These are phyloP conservation scores for Sycophila sp. DNA, from an alignment of 1,140 invertebrate species.

Conservation along the genomic window DNA sequence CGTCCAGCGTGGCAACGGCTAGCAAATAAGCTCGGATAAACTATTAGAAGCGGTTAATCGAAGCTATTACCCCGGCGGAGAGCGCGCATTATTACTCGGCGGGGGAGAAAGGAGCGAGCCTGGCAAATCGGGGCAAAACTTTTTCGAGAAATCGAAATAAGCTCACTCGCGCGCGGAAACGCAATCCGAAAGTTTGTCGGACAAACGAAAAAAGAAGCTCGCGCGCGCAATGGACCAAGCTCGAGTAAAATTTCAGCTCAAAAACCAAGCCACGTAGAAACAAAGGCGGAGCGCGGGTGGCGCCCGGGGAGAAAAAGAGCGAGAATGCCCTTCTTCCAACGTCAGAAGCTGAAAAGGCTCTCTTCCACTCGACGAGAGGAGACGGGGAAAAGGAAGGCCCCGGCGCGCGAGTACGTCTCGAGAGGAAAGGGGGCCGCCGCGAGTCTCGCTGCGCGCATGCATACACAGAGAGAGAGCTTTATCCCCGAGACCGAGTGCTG, in stretches of 20 bases:
- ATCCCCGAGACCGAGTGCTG: conserved; percentile 34
- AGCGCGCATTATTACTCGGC: background rate
- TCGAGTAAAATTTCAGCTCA: conserved; percentile 16
- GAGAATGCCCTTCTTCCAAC: background rate
- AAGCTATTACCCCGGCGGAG: background rate
- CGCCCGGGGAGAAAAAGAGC: too few relatives aligned
- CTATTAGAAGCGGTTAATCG: background rate
- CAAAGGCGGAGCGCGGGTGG: background rate
- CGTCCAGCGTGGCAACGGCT: background rate
- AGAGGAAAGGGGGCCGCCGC: background rate
- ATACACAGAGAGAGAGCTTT: background rate
- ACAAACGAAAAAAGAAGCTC: conserved; percentile 2
- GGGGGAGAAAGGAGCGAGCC: background rate
- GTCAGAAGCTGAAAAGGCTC: conserved; percentile 8
- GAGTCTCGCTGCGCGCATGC: background rate
- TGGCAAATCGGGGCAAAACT: background rate
- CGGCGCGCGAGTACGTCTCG: background rate
- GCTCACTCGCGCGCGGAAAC: background rate
- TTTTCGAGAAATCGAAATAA: background rate
- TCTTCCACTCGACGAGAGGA: conserved; percentile 2
- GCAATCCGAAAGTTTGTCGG: conserved; percentile 2
- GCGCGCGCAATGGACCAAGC: background rate
- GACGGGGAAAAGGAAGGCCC: background rate
- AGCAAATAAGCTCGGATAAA: background rate
- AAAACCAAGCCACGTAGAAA: conserved; percentile 19